Base-by-base conservation (phyloP, 2,113 vertebrate genomes). In the Carollia perspicillata region DNA sequence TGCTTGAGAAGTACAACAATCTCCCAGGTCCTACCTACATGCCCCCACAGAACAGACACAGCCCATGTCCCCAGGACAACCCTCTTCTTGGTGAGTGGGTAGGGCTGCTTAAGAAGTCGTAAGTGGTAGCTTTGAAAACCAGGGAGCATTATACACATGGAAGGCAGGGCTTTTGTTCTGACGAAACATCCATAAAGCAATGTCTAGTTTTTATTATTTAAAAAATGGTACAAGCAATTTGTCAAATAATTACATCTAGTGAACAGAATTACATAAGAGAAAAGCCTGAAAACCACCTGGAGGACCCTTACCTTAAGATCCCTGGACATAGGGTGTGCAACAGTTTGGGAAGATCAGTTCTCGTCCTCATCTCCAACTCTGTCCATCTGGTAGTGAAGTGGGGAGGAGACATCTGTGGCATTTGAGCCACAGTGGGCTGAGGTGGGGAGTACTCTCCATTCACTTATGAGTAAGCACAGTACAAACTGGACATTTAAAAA, bases 151-250 rank as follows among this genome's bases (percentile, higher is more conserved):
- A 40, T 30, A 5, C 12, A 33, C 28, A 7, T 30, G 16, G 65
- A 86, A 93, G 51, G 69, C 63, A 81, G 42, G 55, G 33, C 26
- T 89, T 96, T 85, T 83, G 20, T 72, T 80, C 65, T 83, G 40
- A 69, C 92, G 87, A 65, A 88, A 72, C 42, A 37, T 74, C 28
- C 58, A 20, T 58, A 68, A 87, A 40, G 44, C 35, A 58, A 23
- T 33, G 35, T 16, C 53, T 92, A 66, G 7, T 26, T 89, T 94
- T 95, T 71, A 91, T 74, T 77, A 69, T 93, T 95, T 92, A 51
- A 92, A 96, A 96, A 93, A 83, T 44, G 89, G 44, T 71, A 85
- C 30, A 81, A 90, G 77, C 51, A 84, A 51, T 81, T 42, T 14
- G 37, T 68, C 81, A 74, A 78, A 65, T 69, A 77, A 75, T 77